These are phyloP conservation scores for Artibeus jamaicensis DNA, from an alignment of 2,797 vertebrate genomes.

Conservation along the genomic window DNA sequence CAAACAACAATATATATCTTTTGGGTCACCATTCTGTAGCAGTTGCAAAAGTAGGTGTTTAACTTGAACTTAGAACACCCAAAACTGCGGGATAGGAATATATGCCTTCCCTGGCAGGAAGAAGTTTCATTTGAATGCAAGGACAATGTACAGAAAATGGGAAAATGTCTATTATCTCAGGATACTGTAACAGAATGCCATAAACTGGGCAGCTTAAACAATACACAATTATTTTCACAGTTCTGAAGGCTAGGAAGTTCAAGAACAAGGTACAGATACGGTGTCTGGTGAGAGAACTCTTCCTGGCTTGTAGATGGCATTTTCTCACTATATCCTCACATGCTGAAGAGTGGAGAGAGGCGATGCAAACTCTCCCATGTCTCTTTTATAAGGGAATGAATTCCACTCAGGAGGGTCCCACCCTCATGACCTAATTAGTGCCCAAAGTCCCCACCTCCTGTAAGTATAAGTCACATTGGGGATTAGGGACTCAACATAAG, in stretches of 20 bases:
- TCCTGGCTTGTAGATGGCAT: neutral
- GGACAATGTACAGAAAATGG: neutral
- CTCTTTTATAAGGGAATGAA: neutral
- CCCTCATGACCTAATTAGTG: neutral
- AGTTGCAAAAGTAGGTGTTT: neutral
- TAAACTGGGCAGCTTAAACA: neutral
- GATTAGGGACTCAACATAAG: neutral
- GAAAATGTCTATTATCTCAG: neutral
- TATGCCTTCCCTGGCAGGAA: neutral
- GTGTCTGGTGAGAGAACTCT: neutral
- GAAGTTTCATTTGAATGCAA: neutral
- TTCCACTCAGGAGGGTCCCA: neutral
- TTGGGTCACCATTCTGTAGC: neutral
- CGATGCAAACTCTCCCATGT: neutral
- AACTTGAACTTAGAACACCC: neutral
- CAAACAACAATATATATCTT: neutral
- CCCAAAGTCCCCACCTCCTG: neutral
- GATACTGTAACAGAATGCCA: neutral
- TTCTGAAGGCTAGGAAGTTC: neutral
- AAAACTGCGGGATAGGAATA: neutral
- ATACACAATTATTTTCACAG: neutral
- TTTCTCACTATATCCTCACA: neutral
- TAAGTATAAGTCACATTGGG: neutral
- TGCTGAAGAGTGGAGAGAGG: neutral
- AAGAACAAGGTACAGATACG: neutral